Percentiles rank a stretch among this genome's conserved stretches.
Evolutionary conservation across 2,888 invertebrate species (phyloP).

Genomic region (Steinernema scapterisci): DNA sequence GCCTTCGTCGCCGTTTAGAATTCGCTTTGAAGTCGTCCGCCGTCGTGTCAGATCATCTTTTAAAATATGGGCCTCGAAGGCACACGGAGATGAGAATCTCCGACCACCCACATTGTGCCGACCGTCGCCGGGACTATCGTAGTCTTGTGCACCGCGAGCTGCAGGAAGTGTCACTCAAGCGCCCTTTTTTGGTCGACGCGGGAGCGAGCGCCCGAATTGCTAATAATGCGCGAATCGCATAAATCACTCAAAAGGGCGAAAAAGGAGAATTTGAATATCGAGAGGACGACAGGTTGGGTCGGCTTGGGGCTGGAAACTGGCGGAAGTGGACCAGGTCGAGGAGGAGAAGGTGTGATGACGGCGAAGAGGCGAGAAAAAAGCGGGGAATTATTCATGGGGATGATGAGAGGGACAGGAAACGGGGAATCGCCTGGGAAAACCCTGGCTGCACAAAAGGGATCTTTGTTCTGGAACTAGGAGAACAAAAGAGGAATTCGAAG

Average conservation of each 20-base stretch:
- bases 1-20: not conserved
- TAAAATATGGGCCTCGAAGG: slow-evolving; percentile 15
- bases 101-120: slow-evolving; percentile 5
- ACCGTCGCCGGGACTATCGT: slow-evolving; percentile 3
- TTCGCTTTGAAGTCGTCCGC: slow-evolving; percentile 26
- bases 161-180: slow-evolving; percentile 29
- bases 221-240: slow-evolving; percentile 29
- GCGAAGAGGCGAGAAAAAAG: not conserved
- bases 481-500: too few species aligned
- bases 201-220: slow-evolving; percentile 12
- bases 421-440: too few species aligned
- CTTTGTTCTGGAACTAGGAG: too few species aligned
- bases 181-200: slow-evolving; percentile 6
- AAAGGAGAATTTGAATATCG: slow-evolving; percentile 27
- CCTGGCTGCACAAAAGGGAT: too few species aligned
- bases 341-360: not conserved
- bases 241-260: slow-evolving; percentile 18
- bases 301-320: too few species aligned
- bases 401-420: too few species aligned
- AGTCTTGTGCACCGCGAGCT: not conserved
- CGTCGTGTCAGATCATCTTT: slow-evolving; percentile 29
- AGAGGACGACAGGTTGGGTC: slow-evolving; percentile 2
- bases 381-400: too few species aligned
- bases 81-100: not conserved
- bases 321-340: not conserved